These are phyloP conservation scores for Troides helena DNA, from an alignment of 2,888 invertebrate species.

Conservation along the genomic window DNA sequence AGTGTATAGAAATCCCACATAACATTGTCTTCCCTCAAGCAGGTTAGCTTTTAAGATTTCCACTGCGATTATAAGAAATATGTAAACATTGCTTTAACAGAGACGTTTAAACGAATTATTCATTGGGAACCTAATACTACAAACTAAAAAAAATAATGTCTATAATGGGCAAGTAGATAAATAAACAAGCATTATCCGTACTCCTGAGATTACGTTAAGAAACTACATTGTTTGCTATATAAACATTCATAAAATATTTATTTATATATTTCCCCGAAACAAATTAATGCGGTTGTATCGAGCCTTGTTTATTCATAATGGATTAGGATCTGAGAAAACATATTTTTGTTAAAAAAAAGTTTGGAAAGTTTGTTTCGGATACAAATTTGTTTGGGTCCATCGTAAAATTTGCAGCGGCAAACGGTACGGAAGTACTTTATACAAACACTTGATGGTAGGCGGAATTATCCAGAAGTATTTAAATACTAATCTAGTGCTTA, in stretches of 20 bases:
- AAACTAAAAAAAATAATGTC: background rate
- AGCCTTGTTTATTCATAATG: constrained; percentile 2
- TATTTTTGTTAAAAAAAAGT: background rate
- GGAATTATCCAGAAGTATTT: too few relatives aligned
- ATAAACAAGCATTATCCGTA: background rate
- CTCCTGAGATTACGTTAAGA: background rate
- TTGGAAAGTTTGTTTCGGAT: background rate
- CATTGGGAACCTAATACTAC: background rate
- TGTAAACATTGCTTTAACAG: too few relatives aligned
- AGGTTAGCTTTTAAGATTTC: too few relatives aligned
- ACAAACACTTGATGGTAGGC: background rate
- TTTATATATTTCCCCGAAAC: background rate
- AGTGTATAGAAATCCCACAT: too few relatives aligned
- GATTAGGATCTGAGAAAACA: background rate
- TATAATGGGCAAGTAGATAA: background rate
- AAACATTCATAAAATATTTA: constrained; percentile 2
- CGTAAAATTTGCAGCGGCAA: background rate
- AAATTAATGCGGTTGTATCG: background rate
- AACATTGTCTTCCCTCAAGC: too few relatives aligned
- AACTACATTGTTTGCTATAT: background rate
- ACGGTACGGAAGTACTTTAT: background rate
- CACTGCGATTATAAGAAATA: too few relatives aligned
- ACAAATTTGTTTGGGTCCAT: constrained; percentile 1
- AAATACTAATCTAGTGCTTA: too few relatives aligned
- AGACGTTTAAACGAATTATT: too few relatives aligned